A percentile compares a stretch with the other conserved stretches of the same genome.
phyloP scores from a whole-genome alignment of 2,888 invertebrate genomes.

The Rotaria macrura region DNA sequence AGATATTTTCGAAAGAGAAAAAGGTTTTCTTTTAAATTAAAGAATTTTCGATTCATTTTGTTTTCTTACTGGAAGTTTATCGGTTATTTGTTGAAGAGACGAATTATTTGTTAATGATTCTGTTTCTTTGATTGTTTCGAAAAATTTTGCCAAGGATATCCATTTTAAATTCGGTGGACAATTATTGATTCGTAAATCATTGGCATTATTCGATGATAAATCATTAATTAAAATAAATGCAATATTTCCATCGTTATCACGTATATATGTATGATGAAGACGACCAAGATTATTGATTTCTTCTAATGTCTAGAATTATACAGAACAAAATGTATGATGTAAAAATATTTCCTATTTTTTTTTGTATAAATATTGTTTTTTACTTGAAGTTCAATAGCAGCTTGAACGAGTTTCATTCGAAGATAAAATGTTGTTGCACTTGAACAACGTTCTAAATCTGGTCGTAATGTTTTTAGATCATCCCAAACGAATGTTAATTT shows the following conservation, averaged over 20 bases:
- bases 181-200: background rate
- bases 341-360: background rate
- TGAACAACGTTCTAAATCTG: constrained; percentile 84
- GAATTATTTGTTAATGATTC: background rate
- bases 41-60: no score
- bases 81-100: background rate
- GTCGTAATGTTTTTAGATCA: constrained; percentile 76
- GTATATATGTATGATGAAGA: constrained; percentile 75
- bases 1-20: background rate
- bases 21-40: background rate
- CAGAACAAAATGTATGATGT: background rate
- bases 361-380: no score
- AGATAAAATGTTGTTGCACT: constrained; percentile 78
- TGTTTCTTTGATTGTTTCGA: constrained; percentile 1
- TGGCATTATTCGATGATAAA: background rate
- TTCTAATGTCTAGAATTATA: constrained; percentile 64
- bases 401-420: constrained; percentile 77
- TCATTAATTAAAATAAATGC: constrained; percentile 7
- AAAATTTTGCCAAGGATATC: background rate
- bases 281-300: constrained; percentile 87
- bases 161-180: constrained; percentile 15
- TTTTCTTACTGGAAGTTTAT: constrained; percentile 3
- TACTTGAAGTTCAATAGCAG: constrained; percentile 75
- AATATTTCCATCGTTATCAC: background rate
- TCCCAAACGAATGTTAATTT: constrained; percentile 57